phyloP scores from a whole-genome alignment of 2,888 invertebrate genomes.

The Cordilura impudica region DNA sequence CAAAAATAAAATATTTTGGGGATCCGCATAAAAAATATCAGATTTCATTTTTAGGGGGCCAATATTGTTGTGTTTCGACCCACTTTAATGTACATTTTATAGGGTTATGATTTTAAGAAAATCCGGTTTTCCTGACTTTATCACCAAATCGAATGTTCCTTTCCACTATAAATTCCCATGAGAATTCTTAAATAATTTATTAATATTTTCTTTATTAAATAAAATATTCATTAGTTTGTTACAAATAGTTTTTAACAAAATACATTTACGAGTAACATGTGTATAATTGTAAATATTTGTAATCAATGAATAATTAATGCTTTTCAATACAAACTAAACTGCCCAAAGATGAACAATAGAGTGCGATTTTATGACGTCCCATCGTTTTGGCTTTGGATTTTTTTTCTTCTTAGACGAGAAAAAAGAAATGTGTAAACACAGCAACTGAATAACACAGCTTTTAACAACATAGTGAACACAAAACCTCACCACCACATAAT shows the following conservation, averaged over 20 bases:
- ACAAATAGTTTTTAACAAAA: background rate
- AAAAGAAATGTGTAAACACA: background rate
- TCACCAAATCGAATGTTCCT: conserved; percentile 7
- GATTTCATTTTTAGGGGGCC: too few relatives aligned
- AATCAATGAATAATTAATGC: conserved; percentile 44
- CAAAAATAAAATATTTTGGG: too few relatives aligned
- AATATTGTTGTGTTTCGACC: too few relatives aligned
- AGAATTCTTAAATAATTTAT: background rate
- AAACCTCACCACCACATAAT: conserved; percentile 3
- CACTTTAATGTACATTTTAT: background rate
- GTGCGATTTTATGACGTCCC: conserved; percentile 33
- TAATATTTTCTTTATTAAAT: background rate
- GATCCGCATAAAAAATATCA: too few relatives aligned
- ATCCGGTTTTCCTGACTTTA: too few relatives aligned
- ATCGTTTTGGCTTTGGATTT: conserved; percentile 3
- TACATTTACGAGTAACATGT: background rate
- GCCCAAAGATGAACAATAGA: conserved; percentile 15
- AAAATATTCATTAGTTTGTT: conserved; percentile 18
- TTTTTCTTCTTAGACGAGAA: background rate
- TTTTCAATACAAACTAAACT: conserved; percentile 7
- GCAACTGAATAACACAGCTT: background rate
- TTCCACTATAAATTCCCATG: conserved; percentile 5
- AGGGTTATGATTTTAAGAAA: too few relatives aligned
- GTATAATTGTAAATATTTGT: conserved; percentile 44
- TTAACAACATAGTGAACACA: background rate